Conservation (phyloP, 1,140 invertebrate species). For the Tetramorium alpestre region DNA sequence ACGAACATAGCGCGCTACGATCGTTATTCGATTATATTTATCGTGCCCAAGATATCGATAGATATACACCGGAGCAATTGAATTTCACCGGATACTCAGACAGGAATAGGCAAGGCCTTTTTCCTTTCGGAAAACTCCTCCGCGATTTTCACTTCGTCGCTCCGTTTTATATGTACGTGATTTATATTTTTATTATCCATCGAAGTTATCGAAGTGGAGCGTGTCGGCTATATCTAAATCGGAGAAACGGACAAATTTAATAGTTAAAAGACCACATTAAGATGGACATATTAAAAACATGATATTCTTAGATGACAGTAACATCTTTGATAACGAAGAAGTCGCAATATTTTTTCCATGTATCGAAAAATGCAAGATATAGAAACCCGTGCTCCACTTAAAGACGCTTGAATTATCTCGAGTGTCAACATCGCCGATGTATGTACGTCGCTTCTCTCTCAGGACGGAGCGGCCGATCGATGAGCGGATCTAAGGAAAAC, state of each 20-base stretch:
- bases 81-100: slow-evolving; percentile 45
- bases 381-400: background rate
- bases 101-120: background rate
- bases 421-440: background rate
- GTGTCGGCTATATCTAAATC: background rate
- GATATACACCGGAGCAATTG: background rate
- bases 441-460: slow-evolving; percentile 43
- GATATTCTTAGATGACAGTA: background rate
- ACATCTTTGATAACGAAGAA: background rate
- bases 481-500: slow-evolving; percentile 66
- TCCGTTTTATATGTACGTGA: background rate
- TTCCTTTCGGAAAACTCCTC: background rate
- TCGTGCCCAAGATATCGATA: background rate
- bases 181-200: slow-evolving; percentile 19
- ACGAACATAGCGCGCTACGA: background rate
- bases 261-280: background rate
- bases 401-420: background rate
- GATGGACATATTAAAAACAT: too few species aligned
- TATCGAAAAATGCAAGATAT: background rate
- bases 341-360: background rate
- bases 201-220: slow-evolving; percentile 17
- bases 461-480: slow-evolving; percentile 45
- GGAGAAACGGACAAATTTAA: slow-evolving; percentile 12
- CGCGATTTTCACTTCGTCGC: slow-evolving; percentile 15
- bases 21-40: slow-evolving; percentile 41